These are phyloP conservation scores for Cardiocondyla obscurior DNA, from an alignment of 1,140 invertebrate genomes.

Conservation along the genomic window DNA sequence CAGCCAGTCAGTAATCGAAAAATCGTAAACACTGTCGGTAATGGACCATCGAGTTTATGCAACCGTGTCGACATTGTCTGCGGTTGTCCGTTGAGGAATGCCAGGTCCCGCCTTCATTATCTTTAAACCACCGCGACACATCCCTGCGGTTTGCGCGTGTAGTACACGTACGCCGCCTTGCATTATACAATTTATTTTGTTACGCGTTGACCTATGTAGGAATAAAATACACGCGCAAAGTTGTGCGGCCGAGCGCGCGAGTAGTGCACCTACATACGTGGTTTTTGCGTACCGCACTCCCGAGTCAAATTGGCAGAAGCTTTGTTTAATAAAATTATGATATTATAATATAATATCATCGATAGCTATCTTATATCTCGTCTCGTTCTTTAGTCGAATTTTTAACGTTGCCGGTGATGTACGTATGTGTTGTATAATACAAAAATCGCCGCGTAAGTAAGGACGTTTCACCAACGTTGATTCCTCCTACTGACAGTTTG, in stretches of 20 bases:
- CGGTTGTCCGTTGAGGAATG: slow-evolving; percentile 49
- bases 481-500: background rate
- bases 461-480: background rate
- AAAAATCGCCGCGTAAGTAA: background rate
- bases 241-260: too few species aligned
- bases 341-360: too few species aligned
- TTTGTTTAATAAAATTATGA: too few species aligned
- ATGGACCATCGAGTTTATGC: slow-evolving; percentile 68
- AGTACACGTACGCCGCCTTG: background rate
- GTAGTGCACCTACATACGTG: too few species aligned
- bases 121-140: slow-evolving; percentile 56
- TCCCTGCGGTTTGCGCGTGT: slow-evolving; percentile 57
- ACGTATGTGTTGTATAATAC: too few species aligned
- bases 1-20: slow-evolving; percentile 66
- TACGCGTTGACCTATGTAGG: too few species aligned
- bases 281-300: too few species aligned
- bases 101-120: slow-evolving; percentile 54
- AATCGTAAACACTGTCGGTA: slow-evolving; percentile 70
- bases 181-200: slow-evolving; percentile 34
- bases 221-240: too few species aligned
- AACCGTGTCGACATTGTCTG: slow-evolving; percentile 65
- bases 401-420: too few species aligned
- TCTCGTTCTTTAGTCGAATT: too few species aligned
- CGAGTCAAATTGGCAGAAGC: too few species aligned
- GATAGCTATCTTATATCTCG: too few species aligned